Evolutionary conservation across 2,888 invertebrate species (phyloP).

Genomic region (Hedychridium roseum): DNA sequence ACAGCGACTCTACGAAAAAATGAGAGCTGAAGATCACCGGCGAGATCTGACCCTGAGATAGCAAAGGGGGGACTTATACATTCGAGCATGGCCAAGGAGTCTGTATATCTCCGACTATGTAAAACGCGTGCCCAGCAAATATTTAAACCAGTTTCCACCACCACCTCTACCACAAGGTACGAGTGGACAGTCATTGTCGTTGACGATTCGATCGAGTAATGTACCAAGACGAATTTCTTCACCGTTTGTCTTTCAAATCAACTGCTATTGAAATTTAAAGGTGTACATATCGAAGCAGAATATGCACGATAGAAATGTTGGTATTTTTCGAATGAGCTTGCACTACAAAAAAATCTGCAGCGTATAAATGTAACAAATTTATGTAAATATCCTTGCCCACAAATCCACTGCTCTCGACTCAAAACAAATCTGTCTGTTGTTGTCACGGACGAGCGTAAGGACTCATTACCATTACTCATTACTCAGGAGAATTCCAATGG

Average conservation of each 20-base stretch:
- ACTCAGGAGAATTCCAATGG: too few relatives aligned
- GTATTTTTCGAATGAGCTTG: background rate
- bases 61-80: slow-evolving; percentile 46
- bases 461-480: too few relatives aligned
- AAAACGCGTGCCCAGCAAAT: slow-evolving; percentile 53
- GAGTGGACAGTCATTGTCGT: slow-evolving; percentile 37
- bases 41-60: slow-evolving; percentile 56
- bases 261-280: too few relatives aligned
- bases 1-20: slow-evolving; percentile 48
- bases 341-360: background rate
- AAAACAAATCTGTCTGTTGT: too few relatives aligned
- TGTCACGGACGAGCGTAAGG: too few relatives aligned
- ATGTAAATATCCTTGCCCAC: too few relatives aligned
- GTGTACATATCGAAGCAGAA: background rate
- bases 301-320: background rate
- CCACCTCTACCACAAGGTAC: slow-evolving; percentile 4
- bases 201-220: slow-evolving; percentile 34
- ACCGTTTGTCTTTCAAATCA: too few relatives aligned
- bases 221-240: slow-evolving; percentile 10
- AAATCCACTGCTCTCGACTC: too few relatives aligned
- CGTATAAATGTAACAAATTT: too few relatives aligned
- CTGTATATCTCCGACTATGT: slow-evolving; percentile 47
- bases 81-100: slow-evolving; percentile 44
- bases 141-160: slow-evolving; percentile 49
- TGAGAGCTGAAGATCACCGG: slow-evolving; percentile 53